Evolutionary conservation across 2,888 invertebrate genomes (phyloP).

Genomic region (Tipula helvola): DNA sequence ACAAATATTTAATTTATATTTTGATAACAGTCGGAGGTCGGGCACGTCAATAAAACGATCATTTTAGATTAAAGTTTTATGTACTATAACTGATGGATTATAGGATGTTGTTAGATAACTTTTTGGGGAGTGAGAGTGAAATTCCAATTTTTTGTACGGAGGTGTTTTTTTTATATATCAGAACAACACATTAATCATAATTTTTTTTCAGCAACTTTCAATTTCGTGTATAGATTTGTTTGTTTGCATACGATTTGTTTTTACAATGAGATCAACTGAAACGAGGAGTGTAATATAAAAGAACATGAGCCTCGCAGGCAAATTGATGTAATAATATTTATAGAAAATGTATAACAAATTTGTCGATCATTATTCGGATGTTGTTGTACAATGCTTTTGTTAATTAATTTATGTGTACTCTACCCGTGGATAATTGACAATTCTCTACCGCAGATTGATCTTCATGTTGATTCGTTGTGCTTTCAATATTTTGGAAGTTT

Average conservation of each 20-base stretch:
- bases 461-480: background rate
- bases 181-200: background rate
- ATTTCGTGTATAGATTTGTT: background rate
- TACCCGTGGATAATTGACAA: background rate
- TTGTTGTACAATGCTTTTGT: background rate
- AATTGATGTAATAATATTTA: background rate
- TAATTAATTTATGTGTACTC: background rate
- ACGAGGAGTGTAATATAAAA: background rate
- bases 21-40: background rate
- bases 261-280: background rate
- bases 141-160: background rate
- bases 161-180: background rate
- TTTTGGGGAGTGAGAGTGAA: background rate
- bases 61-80: background rate
- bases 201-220: background rate
- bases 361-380: background rate
- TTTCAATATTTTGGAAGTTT: background rate
- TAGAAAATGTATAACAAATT: background rate
- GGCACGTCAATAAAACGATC: background rate
- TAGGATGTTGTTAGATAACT: background rate
- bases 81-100: background rate
- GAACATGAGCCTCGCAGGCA: background rate
- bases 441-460: background rate
- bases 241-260: background rate
- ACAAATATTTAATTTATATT: background rate